Conservation (phyloP, 2,797 vertebrate genomes). For the Tolypeutes matacus region DNA sequence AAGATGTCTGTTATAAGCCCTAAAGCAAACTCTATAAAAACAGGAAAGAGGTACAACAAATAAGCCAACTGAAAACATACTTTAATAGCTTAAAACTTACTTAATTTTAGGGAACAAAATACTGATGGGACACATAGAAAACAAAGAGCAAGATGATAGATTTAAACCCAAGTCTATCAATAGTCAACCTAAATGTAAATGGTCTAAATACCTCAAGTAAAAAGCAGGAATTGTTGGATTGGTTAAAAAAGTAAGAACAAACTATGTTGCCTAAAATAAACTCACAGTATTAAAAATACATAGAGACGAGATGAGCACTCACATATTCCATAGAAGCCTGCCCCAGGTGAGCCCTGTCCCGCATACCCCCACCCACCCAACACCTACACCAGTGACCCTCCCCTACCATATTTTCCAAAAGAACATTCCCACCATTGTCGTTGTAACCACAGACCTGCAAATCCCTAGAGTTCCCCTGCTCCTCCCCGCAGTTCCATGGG, state of each 20-base stretch:
- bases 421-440: too few species aligned
- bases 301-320: neutral
- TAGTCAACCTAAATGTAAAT: neutral
- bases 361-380: too few species aligned
- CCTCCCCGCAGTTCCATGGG: too few species aligned
- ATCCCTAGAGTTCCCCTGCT: too few species aligned
- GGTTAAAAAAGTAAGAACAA: neutral
- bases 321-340: too few species aligned
- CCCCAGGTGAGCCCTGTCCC: too few species aligned
- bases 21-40: neutral
- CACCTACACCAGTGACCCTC: too few species aligned
- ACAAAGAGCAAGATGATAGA: neutral
- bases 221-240: neutral
- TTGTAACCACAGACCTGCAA: too few species aligned
- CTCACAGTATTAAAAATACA: neutral
- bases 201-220: constrained; percentile 25
- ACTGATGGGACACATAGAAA: neutral
- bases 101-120: neutral
- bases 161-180: neutral
- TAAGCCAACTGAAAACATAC: neutral
- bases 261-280: neutral
- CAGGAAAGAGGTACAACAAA: neutral
- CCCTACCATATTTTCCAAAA: too few species aligned
- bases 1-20: neutral
- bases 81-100: neutral